Evolutionary conservation across 2,113 vertebrate species (phyloP).

Genomic region (Egretta garzetta): DNA sequence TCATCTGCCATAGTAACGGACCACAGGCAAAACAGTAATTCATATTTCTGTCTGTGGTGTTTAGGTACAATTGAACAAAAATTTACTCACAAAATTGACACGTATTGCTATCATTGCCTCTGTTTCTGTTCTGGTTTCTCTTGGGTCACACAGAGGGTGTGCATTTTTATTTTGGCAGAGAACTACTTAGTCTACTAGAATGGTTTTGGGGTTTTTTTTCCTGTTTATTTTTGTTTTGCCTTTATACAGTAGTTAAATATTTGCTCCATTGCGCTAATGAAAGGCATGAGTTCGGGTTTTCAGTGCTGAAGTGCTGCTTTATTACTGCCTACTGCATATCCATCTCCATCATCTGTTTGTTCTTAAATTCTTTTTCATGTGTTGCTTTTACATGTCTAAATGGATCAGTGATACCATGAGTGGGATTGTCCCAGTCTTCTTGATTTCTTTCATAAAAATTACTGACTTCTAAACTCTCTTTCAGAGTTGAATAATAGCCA

Average conservation of each 20-base stretch:
- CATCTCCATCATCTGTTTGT: neutral
- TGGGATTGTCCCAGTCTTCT: neutral
- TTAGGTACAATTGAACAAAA: neutral
- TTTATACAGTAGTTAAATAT: neutral
- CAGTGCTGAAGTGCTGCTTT: neutral
- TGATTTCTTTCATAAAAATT: neutral
- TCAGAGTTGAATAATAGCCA: neutral
- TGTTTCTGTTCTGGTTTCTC: neutral
- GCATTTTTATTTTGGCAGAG: neutral
- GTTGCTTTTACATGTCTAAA: neutral
- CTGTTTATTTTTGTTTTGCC: neutral
- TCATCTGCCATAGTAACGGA: neutral
- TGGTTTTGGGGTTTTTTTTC: fast-evolving
- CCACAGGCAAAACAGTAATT: neutral
- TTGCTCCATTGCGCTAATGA: neutral
- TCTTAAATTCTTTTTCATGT: neutral
- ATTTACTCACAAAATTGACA: neutral
- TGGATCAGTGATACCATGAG: neutral
- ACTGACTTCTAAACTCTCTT: neutral
- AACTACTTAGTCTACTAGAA: neutral
- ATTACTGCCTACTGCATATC: neutral
- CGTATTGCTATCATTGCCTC: neutral
- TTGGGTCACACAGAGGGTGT: neutral
- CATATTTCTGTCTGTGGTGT: neutral
- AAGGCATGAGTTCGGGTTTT: neutral